Evolutionary conservation across 2,888 invertebrate species (phyloP).

Genomic region (Lomographa bimaculata): DNA sequence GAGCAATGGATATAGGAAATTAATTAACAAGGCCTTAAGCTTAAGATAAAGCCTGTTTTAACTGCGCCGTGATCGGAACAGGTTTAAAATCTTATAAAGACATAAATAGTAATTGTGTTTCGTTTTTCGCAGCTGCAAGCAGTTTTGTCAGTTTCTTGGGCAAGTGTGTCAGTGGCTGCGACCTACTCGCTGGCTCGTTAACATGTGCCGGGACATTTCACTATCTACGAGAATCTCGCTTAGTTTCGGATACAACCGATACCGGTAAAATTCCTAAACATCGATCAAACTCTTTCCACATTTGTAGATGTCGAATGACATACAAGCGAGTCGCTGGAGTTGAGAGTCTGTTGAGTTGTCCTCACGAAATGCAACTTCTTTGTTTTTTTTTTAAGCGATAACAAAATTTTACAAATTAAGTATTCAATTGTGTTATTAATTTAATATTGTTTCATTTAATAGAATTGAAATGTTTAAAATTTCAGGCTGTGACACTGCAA

Average conservation of each 20-base stretch:
- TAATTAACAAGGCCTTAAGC: slow-evolving; percentile 6
- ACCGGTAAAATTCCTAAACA: slow-evolving; percentile 21
- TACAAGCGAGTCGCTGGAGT: too few relatives aligned
- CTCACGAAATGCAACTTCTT: too few relatives aligned
- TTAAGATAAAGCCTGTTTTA: slow-evolving; percentile 5
- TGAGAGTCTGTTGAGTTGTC: too few relatives aligned
- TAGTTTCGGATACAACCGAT: slow-evolving; percentile 39
- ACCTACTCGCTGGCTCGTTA: slow-evolving; percentile 65
- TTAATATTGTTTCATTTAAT: too few relatives aligned
- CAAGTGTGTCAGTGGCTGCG: slow-evolving; percentile 67
- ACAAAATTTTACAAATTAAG: too few relatives aligned
- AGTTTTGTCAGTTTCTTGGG: slow-evolving; percentile 61
- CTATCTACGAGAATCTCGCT: slow-evolving; percentile 54
- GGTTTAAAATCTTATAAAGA: slow-evolving; percentile 27
- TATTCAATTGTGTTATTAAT: too few relatives aligned
- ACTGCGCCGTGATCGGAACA: slow-evolving; percentile 19
- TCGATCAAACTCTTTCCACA: slow-evolving; percentile 11
- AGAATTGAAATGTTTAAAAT: too few relatives aligned
- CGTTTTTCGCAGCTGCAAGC: slow-evolving; percentile 53
- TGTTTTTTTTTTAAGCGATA: too few relatives aligned
- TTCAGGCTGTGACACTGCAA: too few relatives aligned
- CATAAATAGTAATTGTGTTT: slow-evolving; percentile 38
- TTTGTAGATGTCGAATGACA: too few relatives aligned
- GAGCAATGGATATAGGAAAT: slow-evolving; percentile 5
- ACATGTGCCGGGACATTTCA: slow-evolving; percentile 60